Evolutionary conservation across 2,888 invertebrate genomes (phyloP).

Genomic region (Zygothrica quintamaculata): DNA sequence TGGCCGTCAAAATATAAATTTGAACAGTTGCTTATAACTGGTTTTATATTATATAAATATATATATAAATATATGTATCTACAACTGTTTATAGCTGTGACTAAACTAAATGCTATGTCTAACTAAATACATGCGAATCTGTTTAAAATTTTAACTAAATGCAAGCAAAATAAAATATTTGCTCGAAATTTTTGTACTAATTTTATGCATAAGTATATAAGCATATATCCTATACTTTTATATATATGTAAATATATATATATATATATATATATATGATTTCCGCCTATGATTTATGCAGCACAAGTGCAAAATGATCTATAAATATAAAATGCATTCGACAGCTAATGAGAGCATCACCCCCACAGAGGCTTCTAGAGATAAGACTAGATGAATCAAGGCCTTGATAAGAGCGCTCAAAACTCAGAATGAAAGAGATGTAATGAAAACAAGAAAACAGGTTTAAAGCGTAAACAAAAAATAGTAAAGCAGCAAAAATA

Average conservation of each 20-base stretch:
- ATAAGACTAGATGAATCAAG: neutral
- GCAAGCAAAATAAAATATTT: too few relatives aligned
- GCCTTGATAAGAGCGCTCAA: conserved; percentile 2
- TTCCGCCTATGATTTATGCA: conserved; percentile 18
- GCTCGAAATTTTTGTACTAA: too few relatives aligned
- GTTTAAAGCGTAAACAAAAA: neutral
- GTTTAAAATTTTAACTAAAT: too few relatives aligned
- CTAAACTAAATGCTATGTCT: neutral
- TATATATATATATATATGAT: neutral
- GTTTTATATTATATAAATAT: conserved; percentile 25
- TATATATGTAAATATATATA: neutral
- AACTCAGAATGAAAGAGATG: too few relatives aligned
- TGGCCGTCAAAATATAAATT: conserved; percentile 1
- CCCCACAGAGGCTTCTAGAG: too few relatives aligned
- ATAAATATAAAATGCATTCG: conserved; percentile 16
- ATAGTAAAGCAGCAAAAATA: neutral
- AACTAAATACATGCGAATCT: too few relatives aligned
- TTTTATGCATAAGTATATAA: conserved; percentile 11
- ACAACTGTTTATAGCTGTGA: too few relatives aligned
- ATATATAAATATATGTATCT: neutral
- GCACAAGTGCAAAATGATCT: conserved; percentile 18
- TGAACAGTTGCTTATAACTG: conserved; percentile 32
- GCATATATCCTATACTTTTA: neutral
- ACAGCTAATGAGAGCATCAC: too few relatives aligned
- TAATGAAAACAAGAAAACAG: neutral